These are phyloP conservation scores for Orchesellides sinensis DNA, from an alignment of 2,888 invertebrate species.

Conservation along the genomic window DNA sequence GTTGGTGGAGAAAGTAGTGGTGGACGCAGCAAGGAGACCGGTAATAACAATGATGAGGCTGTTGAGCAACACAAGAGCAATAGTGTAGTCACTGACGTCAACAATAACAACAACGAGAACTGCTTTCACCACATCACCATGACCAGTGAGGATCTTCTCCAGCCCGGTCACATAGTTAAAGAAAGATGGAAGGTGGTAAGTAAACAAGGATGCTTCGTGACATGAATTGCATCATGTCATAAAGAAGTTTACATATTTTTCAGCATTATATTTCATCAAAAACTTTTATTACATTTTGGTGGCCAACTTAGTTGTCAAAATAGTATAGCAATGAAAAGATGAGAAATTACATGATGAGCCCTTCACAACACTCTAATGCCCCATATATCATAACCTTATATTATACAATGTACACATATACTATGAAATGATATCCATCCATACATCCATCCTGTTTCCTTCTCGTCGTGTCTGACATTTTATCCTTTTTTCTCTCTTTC, in stretches of 20 bases:
- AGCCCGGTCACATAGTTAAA: conserved; percentile 97
- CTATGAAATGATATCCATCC: neutral
- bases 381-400: neutral
- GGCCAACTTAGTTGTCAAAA: too few relatives aligned
- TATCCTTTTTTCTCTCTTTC: neutral
- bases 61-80: conserved; percentile 50
- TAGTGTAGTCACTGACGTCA: conserved; percentile 63
- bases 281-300: too few relatives aligned
- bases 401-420: neutral
- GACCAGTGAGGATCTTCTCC: conserved; percentile 95
- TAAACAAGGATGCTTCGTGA: conserved; percentile 64
- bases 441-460: neutral
- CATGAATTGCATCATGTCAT: too few relatives aligned
- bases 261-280: too few relatives aligned
- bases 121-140: conserved; percentile 84
- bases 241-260: conserved; percentile 1
- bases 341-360: conserved; percentile 93
- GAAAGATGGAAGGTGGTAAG: conserved; percentile 98
- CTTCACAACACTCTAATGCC: neutral
- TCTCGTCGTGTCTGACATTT: neutral
- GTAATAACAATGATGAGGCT: conserved; percentile 44
- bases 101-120: conserved; percentile 68
- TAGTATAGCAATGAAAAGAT: too few relatives aligned
- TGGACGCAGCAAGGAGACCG: conserved; percentile 38
- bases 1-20: conserved; percentile 13